Percentiles rank a stretch among this genome's conserved stretches.
These are phyloP conservation scores for Caenorhabditis becei DNA, from an alignment of 2,888 invertebrate species.

Conservation along the genomic window DNA sequence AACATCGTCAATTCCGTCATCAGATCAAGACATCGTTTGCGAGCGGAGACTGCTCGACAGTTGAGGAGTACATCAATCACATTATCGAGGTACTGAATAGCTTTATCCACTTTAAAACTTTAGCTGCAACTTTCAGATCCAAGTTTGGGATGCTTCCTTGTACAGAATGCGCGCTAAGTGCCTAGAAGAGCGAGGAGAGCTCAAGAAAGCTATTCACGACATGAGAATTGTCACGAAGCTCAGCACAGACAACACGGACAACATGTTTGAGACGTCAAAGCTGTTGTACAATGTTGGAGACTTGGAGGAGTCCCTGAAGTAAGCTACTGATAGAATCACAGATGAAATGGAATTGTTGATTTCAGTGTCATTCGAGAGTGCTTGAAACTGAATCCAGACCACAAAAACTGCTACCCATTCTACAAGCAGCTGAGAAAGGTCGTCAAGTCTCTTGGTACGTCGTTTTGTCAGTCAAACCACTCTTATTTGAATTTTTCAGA, in stretches of 20 bases:
- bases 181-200: slow-evolving; percentile 89
- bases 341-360: not conserved
- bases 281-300: slow-evolving; percentile 94
- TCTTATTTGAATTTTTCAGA: slow-evolving; percentile 31
- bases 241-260: slow-evolving; percentile 92
- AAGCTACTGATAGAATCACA: slow-evolving; percentile 77
- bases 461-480: not conserved
- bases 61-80: slow-evolving; percentile 85
- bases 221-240: slow-evolving; percentile 88
- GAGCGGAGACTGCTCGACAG: slow-evolving; percentile 84
- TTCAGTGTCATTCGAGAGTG: slow-evolving; percentile 94
- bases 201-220: slow-evolving; percentile 84
- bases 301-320: slow-evolving; percentile 92
- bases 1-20: slow-evolving; percentile 83
- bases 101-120: slow-evolving; percentile 3
- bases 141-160: slow-evolving; percentile 88
- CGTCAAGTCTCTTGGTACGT: slow-evolving; percentile 83
- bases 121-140: slow-evolving; percentile 83
- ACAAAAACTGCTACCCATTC: slow-evolving; percentile 94
- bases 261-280: slow-evolving; percentile 89
- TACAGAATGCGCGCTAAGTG: slow-evolving; percentile 92
- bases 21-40: slow-evolving; percentile 62
- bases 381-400: slow-evolving; percentile 96
- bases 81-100: slow-evolving; percentile 75
- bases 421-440: slow-evolving; percentile 97